A percentile compares a stretch with the other conserved stretches of the same genome.
phyloP scores from a whole-genome alignment of 2,888 invertebrate genomes.

The Eudemis profundana region DNA sequence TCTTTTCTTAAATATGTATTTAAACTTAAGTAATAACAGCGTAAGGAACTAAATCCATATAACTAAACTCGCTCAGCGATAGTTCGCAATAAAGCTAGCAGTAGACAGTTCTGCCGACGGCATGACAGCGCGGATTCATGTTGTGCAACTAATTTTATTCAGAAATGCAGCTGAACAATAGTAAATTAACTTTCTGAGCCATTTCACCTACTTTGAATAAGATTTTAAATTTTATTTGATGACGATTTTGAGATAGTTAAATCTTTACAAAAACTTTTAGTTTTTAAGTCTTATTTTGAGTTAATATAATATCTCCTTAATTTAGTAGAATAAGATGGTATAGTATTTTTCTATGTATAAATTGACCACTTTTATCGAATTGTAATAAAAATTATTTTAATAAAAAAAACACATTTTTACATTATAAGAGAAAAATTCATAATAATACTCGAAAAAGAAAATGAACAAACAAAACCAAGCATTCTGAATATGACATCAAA shows the following conservation, averaged over 20 bases:
- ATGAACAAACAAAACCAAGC: neutral
- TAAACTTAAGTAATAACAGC: too few species aligned
- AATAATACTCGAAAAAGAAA: neutral
- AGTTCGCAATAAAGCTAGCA: slow-evolving; percentile 29
- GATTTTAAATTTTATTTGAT: slow-evolving; percentile 24
- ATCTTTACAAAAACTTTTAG: slow-evolving; percentile 10
- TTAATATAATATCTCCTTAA: too few species aligned
- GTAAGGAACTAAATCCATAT: neutral
- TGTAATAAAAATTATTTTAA: too few species aligned
- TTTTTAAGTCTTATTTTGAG: slow-evolving; percentile 1
- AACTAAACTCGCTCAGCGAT: slow-evolving; percentile 25
- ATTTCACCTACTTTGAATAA: slow-evolving; percentile 29
- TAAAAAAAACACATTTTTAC: too few species aligned
- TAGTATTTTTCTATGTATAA: too few species aligned
- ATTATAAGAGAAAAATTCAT: too few species aligned
- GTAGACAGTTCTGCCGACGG: slow-evolving; percentile 20
- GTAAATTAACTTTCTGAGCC: slow-evolving; percentile 30
- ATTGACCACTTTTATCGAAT: too few species aligned
- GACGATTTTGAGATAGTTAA: slow-evolving; percentile 20
- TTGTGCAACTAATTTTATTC: slow-evolving; percentile 42
- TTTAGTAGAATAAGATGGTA: too few species aligned
- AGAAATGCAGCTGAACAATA: slow-evolving; percentile 38
- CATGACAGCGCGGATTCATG: slow-evolving; percentile 24
- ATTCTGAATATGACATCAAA: slow-evolving; percentile 10
- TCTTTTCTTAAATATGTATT: too few species aligned